Evolutionary conservation across 2,797 vertebrate genomes (phyloP).

Genomic region (Heterohyrax brucei): DNA sequence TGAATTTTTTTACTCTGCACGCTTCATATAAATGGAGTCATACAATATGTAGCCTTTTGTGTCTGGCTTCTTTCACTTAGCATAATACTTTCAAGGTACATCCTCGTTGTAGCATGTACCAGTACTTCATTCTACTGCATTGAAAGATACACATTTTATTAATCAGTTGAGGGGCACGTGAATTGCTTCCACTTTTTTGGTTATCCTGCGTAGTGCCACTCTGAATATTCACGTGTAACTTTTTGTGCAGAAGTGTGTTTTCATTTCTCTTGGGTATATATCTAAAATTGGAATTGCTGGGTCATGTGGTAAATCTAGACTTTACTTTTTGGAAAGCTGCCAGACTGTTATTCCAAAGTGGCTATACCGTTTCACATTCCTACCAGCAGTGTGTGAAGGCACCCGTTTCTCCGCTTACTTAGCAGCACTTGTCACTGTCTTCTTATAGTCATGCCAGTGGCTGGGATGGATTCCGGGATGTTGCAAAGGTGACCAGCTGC

Average conservation of each 20-base stretch:
- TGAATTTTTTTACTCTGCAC: background rate
- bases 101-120: background rate
- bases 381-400: background rate
- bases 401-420: background rate
- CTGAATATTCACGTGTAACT: background rate
- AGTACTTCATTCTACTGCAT: background rate
- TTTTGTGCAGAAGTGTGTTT: background rate
- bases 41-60: background rate
- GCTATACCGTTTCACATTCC: background rate
- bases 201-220: background rate
- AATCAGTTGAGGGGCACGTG: background rate
- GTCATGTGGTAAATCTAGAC: background rate
- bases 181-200: background rate
- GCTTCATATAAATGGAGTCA: background rate
- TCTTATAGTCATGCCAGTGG: background rate
- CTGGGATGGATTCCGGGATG: too few species aligned
- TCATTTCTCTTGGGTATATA: background rate
- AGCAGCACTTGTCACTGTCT: background rate
- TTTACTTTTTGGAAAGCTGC: background rate
- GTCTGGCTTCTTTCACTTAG: slow-evolving; percentile 1
- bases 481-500: background rate
- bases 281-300: background rate
- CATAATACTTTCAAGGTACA: background rate
- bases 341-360: background rate
- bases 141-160: background rate